These are phyloP conservation scores for Nanorana parkeri DNA, from an alignment of 2,113 vertebrate genomes.

Conservation along the genomic window DNA sequence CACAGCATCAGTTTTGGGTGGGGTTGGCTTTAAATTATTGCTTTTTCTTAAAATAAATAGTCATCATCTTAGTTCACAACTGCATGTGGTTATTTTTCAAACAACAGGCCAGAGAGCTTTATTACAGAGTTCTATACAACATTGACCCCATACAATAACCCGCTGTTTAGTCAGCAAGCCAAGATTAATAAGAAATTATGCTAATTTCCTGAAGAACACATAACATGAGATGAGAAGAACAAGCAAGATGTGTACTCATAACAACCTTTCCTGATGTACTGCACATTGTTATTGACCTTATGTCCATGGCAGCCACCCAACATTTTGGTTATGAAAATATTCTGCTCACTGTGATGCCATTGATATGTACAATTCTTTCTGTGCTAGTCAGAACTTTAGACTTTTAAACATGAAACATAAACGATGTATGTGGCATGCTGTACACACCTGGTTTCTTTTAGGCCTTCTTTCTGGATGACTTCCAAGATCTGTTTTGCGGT, in stretches of 20 bases:
- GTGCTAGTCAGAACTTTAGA: not conserved
- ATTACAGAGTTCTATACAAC: not conserved
- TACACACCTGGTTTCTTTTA: slow-evolving; percentile 87
- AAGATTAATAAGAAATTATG: slow-evolving; percentile 19
- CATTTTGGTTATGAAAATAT: slow-evolving; percentile 11
- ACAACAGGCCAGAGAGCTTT: not conserved
- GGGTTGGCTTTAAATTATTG: too few relatives aligned
- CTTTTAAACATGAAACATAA: not conserved
- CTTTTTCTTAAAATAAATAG: not conserved
- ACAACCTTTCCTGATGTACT: not conserved
- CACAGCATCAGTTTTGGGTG: too few relatives aligned
- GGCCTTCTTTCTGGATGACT: slow-evolving; percentile 87
- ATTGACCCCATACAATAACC: not conserved
- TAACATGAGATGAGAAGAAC: slow-evolving; percentile 20
- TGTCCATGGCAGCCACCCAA: slow-evolving; percentile 30
- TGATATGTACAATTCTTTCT: not conserved
- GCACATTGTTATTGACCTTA: slow-evolving; percentile 1
- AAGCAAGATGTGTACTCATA: slow-evolving; percentile 13
- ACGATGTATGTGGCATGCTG: not conserved
- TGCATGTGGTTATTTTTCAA: not conserved
- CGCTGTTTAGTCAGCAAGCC: slow-evolving; percentile 5
- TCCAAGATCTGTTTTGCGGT: slow-evolving; percentile 87
- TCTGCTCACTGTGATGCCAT: not conserved
- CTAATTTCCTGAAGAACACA: slow-evolving; percentile 7
- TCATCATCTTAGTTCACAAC: not conserved